A percentile compares a stretch with the other conserved stretches of the same genome.
Conservation (phyloP, 2,797 vertebrate genomes). For the Gymnodraco acuticeps region DNA sequence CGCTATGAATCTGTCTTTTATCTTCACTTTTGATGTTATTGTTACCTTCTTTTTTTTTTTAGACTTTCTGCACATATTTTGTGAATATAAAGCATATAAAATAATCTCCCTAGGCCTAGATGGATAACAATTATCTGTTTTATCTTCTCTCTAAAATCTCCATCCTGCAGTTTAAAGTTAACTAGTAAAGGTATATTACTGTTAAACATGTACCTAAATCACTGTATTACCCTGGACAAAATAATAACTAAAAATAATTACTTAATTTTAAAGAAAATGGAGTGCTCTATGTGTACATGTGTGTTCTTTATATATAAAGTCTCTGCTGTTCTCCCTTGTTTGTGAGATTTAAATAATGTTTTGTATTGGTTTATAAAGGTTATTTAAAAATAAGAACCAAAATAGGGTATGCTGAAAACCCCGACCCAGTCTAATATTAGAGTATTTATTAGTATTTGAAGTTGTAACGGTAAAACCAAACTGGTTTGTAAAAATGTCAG, state of each 20-base stretch:
- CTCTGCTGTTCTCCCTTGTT: neutral
- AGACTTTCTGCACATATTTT: neutral
- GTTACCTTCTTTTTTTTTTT: neutral
- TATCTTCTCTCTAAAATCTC: too few relatives aligned
- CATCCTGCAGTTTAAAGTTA: too few relatives aligned
- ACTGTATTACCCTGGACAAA: too few relatives aligned
- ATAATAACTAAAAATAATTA: too few relatives aligned
- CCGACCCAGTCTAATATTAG: too few relatives aligned
- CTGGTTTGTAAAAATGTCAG: neutral
- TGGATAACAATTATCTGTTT: too few relatives aligned
- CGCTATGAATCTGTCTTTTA: constrained; percentile 84
- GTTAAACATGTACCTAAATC: too few relatives aligned
- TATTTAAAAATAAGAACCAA: neutral
- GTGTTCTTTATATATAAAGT: neutral
- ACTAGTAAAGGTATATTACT: too few relatives aligned
- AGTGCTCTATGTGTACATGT: neutral
- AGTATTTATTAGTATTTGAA: too few relatives aligned
- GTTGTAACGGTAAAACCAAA: neutral
- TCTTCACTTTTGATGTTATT: constrained; percentile 77
- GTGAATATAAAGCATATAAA: neutral
- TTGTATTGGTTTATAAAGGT: neutral
- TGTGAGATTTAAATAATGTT: neutral
- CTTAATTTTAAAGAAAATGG: neutral
- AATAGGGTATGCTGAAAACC: too few relatives aligned
- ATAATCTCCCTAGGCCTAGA: neutral